Evolutionary conservation across 2,797 vertebrate genomes (phyloP).

Genomic region (Telmatherina bonti): DNA sequence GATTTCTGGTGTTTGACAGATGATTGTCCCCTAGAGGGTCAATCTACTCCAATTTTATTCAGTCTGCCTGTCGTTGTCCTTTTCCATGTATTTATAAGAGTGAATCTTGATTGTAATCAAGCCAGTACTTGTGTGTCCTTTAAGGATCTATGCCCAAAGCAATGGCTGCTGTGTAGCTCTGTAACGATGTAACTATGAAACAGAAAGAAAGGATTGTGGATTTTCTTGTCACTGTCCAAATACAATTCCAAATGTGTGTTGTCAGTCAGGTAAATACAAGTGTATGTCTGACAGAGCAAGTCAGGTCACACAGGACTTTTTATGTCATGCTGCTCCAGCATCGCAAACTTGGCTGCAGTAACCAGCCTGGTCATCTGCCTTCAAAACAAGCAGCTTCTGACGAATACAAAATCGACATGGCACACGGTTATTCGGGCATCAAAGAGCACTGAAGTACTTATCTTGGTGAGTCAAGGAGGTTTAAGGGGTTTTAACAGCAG

Average conservation of each 20-base stretch:
- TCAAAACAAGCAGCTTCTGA: slow-evolving; percentile 49
- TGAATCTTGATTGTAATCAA: slow-evolving; percentile 43
- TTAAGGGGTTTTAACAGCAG: slow-evolving; percentile 62
- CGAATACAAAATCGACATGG: slow-evolving; percentile 37
- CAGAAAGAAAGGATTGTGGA: neutral
- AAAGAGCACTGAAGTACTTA: slow-evolving; percentile 50
- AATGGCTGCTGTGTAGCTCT: neutral
- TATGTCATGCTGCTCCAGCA: slow-evolving; percentile 21
- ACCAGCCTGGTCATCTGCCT: slow-evolving; percentile 26
- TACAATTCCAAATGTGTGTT: slow-evolving; percentile 13
- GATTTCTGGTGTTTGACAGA: slow-evolving; percentile 33
- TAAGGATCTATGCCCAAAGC: slow-evolving; percentile 15
- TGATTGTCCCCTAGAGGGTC: slow-evolving; percentile 39
- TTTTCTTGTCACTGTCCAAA: neutral
- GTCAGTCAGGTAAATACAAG: neutral
- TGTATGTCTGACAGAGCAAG: slow-evolving; percentile 15
- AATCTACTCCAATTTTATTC: slow-evolving; percentile 29
- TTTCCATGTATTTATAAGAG: slow-evolving; percentile 2
- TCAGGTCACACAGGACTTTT: slow-evolving; percentile 17
- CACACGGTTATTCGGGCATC: slow-evolving; percentile 38
- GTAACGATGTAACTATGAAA: neutral
- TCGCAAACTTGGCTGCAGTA: slow-evolving; percentile 17
- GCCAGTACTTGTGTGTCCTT: slow-evolving; percentile 19
- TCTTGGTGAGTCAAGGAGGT: slow-evolving; percentile 57
- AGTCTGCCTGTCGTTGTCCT: slow-evolving; percentile 34